Base-by-base conservation (phyloP, 2,113 vertebrate species). In the Dicerorhinus sumatrensis region DNA sequence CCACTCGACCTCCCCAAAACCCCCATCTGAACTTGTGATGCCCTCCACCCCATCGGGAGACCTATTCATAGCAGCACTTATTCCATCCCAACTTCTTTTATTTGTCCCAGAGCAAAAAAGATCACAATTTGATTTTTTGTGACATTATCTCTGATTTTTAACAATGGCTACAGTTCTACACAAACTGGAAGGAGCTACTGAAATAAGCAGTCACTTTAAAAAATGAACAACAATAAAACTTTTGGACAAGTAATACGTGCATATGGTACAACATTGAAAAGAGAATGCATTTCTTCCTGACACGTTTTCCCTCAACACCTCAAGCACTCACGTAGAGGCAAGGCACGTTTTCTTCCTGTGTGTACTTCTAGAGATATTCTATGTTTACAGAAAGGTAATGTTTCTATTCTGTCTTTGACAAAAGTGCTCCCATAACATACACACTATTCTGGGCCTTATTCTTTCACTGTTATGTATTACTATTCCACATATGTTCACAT, bases 1-100 rank as follows among this genome's bases (percentile, higher is more conserved):
- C 77, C 33, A n/a, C 12, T 1, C 0, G 0, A 31, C 27, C 2
- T 29, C n/a, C 3, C 2, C 2, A 10, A 31, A 58, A 60, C 17
- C 25, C n/a, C 76, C 10, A 81, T 72, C 60, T 56, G 5, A 80
- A 73, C 6, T 46, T 83, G 17, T 23, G 11, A 54, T 88, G 14
- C 10, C 13, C 82, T 95, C 39, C 17, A 96, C 51, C 1, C 12
- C 33, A 58, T 80, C 58, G 67, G 29, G 3, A 60, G 51, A 54
- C 7, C 33, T 29, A 29, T 33, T 29, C 84, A 33, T 48, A 80
- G 16, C 2, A 86, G 60, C 9, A 23, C 20, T 60, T 42, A 2
- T 46, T 75, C 17, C 31, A n/a, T 93, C 31, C 14, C 14, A n/a
- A 56, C 8, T 82, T 85, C 62, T 51, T 9, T 62, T 56, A 62